These are phyloP conservation scores for Nephotettix cincticeps DNA, from an alignment of 1,140 invertebrate genomes.

Conservation along the genomic window DNA sequence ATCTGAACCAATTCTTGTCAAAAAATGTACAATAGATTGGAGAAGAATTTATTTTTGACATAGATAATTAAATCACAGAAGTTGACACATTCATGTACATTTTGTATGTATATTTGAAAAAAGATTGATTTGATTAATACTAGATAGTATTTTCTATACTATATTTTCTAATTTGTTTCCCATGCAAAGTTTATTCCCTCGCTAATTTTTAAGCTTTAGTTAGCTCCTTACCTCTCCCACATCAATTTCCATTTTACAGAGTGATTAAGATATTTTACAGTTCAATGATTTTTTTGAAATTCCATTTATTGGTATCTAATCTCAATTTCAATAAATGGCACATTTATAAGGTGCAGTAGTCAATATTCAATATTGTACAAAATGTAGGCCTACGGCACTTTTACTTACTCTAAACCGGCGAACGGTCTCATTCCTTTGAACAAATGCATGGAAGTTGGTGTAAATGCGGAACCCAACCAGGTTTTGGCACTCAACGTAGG, in stretches of 20 bases:
- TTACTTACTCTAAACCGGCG: slow-evolving; percentile 35
- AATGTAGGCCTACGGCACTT: too few relatives aligned
- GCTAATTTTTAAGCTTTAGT: too few relatives aligned
- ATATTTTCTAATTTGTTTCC: too few relatives aligned
- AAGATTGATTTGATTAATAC: too few relatives aligned
- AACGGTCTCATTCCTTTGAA: slow-evolving; percentile 26
- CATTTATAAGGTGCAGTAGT: neutral
- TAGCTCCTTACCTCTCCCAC: neutral
- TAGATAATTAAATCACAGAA: too few relatives aligned
- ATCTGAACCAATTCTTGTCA: too few relatives aligned
- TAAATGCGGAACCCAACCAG: slow-evolving; percentile 30
- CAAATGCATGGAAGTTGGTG: slow-evolving; percentile 35
- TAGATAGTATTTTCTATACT: too few relatives aligned
- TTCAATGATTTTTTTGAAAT: neutral
- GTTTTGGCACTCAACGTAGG: slow-evolving; percentile 33
- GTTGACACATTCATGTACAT: too few relatives aligned
- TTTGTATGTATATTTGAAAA: too few relatives aligned
- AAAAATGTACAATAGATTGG: too few relatives aligned
- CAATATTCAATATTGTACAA: neutral
- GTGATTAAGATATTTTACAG: neutral
- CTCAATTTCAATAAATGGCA: neutral
- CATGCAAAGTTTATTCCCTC: too few relatives aligned
- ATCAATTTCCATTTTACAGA: neutral
- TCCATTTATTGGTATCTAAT: neutral
- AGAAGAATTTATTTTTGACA: too few relatives aligned